These are phyloP conservation scores for Bos indicus DNA, from an alignment of 2,113 vertebrate genomes.

Conservation along the genomic window DNA sequence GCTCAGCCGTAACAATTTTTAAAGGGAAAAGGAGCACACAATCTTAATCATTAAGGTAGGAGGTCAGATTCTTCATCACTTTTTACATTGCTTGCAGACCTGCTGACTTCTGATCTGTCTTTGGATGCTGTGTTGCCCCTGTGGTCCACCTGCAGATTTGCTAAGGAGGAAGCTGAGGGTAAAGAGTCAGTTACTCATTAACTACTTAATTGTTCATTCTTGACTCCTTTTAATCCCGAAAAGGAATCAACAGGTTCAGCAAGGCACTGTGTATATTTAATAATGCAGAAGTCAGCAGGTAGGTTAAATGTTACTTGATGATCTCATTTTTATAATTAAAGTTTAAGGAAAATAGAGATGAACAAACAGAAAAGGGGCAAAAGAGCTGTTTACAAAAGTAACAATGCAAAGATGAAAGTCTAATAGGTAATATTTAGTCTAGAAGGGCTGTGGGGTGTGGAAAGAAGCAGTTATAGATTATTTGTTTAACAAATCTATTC, in stretches of 20 bases:
- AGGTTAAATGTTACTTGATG: background rate
- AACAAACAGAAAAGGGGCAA: background rate
- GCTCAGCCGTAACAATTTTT: background rate
- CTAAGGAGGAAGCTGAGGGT: background rate
- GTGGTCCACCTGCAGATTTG: background rate
- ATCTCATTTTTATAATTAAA: background rate
- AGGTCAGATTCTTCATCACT: background rate
- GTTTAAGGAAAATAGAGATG: background rate
- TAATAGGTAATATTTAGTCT: conserved; percentile 13
- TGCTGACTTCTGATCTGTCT: background rate
- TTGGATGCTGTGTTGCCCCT: background rate
- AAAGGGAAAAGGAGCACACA: background rate
- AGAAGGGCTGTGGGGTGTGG: background rate
- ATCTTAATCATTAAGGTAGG: background rate
- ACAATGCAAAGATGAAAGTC: background rate
- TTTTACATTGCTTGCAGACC: background rate
- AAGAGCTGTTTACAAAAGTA: background rate
- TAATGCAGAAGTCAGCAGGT: background rate
- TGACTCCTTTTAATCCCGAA: background rate
- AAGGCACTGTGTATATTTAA: background rate
- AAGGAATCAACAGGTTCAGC: background rate
- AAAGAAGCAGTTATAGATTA: background rate
- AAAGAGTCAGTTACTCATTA: background rate
- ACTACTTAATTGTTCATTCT: background rate
- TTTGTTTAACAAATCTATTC: background rate